Evolutionary conservation across 1,140 invertebrate species (phyloP), one percentile per base, ranked within the genome.

Genomic region (Lysiphlebus fabarum): DNA sequence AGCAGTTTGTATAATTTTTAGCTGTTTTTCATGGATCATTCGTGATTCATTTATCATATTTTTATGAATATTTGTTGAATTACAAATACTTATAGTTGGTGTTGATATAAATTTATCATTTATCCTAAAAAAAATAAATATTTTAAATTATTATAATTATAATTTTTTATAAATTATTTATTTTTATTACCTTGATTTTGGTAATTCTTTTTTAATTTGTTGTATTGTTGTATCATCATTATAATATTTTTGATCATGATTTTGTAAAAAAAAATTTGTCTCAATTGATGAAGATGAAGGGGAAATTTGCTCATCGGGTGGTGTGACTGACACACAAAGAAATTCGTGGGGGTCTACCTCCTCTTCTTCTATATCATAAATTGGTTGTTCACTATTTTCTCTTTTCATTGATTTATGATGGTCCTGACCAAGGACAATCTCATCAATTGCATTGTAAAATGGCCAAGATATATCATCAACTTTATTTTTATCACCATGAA

Each of bases 401-500:
- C 17, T 26, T 26, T 26, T 26, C 17, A 26, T 26, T 34, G 53
- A 37, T 56, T 38, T 65, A 36, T 58, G 59, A 37, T 64, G 62
- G 55, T 53, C 64, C 40, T 57, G 49, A 33, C 51, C 45, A 34
- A 67, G 66, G 12, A 76, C 61, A 49, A 74, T 62, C 50, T 73
- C 70, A 62, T 72, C 73, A 62, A 72, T 71, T 41, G 69, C 72
- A 37, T 56, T 63, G 65, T 72, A 76, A 62, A 75, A 76, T 45
- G 71, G 72, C 71, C 67, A 71, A 4, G 71, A 75, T 41, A 75
- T 66, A 62, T 74, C 73, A 64, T 76, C 65, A 26, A 68, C 66
- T 42, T 68, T 70, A 64, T 74, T 77, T 65, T 70, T 75, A 61
- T 71, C 70, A 5, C 70, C 72, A 63, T 71, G 67, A 5, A 70